Evolutionary conservation across 2,113 vertebrate species (phyloP).

Genomic region (Pluvialis apricaria): DNA sequence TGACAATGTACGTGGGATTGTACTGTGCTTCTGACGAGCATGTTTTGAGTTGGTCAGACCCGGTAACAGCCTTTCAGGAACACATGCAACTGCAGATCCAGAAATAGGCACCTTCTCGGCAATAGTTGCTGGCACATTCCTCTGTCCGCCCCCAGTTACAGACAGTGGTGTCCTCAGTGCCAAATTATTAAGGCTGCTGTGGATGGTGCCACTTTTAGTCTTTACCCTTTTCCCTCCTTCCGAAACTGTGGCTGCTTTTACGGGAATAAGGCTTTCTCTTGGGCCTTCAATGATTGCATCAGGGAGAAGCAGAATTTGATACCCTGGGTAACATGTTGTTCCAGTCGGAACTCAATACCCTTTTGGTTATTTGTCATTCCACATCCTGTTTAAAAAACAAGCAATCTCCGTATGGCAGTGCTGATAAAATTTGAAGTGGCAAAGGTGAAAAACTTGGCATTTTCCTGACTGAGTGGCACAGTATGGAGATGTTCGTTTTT

Average conservation of each 20-base stretch:
- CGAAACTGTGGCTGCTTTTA: background rate
- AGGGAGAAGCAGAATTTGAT: background rate
- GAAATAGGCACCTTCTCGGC: background rate
- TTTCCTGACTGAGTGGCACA: background rate
- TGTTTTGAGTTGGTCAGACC: background rate
- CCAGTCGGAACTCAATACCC: background rate
- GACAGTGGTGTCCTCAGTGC: background rate
- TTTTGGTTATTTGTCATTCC: background rate
- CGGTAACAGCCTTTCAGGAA: background rate
- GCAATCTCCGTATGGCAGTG: background rate
- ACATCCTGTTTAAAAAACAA: background rate
- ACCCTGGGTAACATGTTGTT: background rate
- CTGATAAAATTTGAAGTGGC: background rate
- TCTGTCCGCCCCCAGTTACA: background rate
- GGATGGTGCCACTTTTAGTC: background rate
- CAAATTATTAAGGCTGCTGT: background rate
- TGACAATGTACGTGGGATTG: accelerated
- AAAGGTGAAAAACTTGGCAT: background rate
- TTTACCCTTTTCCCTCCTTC: background rate
- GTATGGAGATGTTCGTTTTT: background rate
- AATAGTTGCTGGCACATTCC: background rate
- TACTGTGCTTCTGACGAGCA: background rate
- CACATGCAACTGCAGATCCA: background rate
- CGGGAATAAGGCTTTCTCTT: background rate
- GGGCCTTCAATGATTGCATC: background rate